These are phyloP conservation scores for Sminthopsis crassicaudata DNA, from an alignment of 2,113 vertebrate genomes.

Conservation along the genomic window DNA sequence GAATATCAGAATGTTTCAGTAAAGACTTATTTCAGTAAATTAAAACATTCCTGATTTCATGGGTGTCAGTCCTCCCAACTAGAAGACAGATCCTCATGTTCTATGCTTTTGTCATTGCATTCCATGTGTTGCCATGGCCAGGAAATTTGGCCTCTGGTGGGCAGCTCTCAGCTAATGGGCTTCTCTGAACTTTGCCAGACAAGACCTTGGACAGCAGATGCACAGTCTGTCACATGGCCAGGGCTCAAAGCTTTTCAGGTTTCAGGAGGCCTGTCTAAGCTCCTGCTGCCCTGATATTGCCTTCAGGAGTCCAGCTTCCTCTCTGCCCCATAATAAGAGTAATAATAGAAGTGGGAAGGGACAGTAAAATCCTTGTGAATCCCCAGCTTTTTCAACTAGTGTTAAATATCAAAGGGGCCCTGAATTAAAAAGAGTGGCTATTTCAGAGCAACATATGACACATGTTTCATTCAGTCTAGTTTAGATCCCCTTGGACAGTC, in stretches of 20 bases:
- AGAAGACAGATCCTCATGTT: neutral
- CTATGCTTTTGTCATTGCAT: neutral
- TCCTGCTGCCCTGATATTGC: neutral
- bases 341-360: neutral
- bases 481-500: neutral
- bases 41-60: neutral
- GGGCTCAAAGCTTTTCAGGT: neutral
- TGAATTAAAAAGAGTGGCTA: neutral
- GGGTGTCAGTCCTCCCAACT: neutral
- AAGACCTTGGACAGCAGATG: neutral
- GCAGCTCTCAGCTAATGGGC: neutral
- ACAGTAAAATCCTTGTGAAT: neutral
- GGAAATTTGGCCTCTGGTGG: neutral
- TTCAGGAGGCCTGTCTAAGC: neutral
- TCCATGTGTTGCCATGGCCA: neutral
- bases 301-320: neutral
- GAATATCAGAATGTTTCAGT: neutral
- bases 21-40: neutral
- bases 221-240: neutral
- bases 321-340: neutral
- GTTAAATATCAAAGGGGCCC: neutral
- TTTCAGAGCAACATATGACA: neutral
- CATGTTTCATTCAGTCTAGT: neutral
- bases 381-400: constrained; percentile 1
- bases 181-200: neutral